phyloP scores from a whole-genome alignment of 2,888 invertebrate species.

The Athalia rosae region DNA sequence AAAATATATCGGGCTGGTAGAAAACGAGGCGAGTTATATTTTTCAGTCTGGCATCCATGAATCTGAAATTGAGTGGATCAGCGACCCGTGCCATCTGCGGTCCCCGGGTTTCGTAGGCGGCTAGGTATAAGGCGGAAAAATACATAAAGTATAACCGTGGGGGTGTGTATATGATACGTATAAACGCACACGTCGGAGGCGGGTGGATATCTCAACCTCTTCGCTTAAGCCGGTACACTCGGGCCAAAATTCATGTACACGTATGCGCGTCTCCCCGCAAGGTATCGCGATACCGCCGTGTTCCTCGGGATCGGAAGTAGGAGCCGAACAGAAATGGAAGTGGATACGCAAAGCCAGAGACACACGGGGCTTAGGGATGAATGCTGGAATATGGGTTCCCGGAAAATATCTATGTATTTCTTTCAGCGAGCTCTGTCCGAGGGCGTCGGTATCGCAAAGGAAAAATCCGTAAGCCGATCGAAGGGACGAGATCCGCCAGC shows the following conservation, averaged over 20 bases:
- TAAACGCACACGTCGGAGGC: too few species aligned
- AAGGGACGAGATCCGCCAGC: not conserved
- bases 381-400: not conserved
- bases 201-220: not conserved
- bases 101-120: slow-evolving; percentile 7
- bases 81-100: slow-evolving; percentile 57
- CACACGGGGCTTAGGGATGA: slow-evolving; percentile 28
- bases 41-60: slow-evolving; percentile 63
- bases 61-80: slow-evolving; percentile 64
- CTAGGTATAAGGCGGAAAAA: not conserved
- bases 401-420: not conserved
- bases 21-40: slow-evolving; percentile 55
- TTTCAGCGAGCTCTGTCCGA: not conserved
- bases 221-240: too few species aligned
- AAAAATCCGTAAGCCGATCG: slow-evolving; percentile 26
- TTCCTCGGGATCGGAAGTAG: not conserved
- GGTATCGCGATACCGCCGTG: not conserved
- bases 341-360: slow-evolving; percentile 13
- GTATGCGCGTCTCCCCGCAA: slow-evolving; percentile 3
- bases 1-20: slow-evolving; percentile 34
- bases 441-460: not conserved
- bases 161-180: too few species aligned
- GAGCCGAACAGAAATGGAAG: not conserved
- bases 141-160: too few species aligned
- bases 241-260: too few species aligned